These are phyloP conservation scores for Mormyrus hasselquistii DNA, from an alignment of 2,797 vertebrate genomes.

Conservation along the genomic window DNA sequence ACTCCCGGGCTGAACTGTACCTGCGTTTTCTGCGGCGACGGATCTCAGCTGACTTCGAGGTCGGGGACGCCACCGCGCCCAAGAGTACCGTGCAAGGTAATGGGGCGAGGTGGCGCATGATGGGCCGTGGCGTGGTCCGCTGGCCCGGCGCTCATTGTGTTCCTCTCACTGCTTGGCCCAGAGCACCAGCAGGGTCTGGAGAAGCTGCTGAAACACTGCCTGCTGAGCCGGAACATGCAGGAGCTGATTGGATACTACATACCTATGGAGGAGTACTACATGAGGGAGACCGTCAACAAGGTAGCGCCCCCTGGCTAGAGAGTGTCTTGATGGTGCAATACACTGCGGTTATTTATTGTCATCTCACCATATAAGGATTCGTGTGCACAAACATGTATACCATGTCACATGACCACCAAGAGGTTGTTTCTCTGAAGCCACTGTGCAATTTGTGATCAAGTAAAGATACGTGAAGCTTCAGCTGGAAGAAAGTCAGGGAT, in stretches of 20 bases:
- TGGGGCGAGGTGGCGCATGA: not conserved
- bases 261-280: slow-evolving; percentile 98
- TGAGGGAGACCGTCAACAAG: slow-evolving; percentile 97
- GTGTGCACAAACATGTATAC: not conserved
- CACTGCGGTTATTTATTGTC: not conserved
- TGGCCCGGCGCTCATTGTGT: not conserved
- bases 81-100: slow-evolving; percentile 83
- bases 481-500: not conserved
- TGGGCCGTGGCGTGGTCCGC: not conserved
- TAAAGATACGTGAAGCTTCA: not conserved
- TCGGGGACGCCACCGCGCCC: slow-evolving; percentile 74
- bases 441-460: not conserved
- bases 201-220: slow-evolving; percentile 84
- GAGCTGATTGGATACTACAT: slow-evolving; percentile 95
- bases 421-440: not conserved
- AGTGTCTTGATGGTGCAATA: not conserved
- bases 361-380: not conserved
- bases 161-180: slow-evolving; percentile 30
- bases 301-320: slow-evolving; percentile 44
- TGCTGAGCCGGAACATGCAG: slow-evolving; percentile 87
- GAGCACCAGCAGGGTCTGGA: slow-evolving; percentile 87
- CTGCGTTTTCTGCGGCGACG: slow-evolving; percentile 85
- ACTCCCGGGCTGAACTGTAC: slow-evolving; percentile 87
- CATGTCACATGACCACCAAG: not conserved
- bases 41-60: slow-evolving; percentile 85